phyloP scores from a whole-genome alignment of 2,113 vertebrate species.

The Calidris pygmaea region DNA sequence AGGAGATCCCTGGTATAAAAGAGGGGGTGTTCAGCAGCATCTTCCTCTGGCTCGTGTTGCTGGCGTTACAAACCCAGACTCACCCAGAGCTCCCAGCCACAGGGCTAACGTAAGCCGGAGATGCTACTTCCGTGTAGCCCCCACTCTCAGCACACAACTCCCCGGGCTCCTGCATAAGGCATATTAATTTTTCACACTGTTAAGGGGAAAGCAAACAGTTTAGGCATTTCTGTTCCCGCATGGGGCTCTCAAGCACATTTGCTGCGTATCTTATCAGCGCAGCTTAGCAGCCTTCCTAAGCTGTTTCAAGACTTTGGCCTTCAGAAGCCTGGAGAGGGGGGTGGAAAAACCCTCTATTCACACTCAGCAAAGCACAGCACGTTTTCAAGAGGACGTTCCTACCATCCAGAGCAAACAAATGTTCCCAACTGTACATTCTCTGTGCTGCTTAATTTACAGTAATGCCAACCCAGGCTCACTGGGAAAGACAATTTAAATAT shows the following conservation, averaged over 20 bases:
- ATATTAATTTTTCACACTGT: slow-evolving; percentile 36
- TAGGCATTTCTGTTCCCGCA: slow-evolving; percentile 22
- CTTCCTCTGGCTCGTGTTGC: neutral
- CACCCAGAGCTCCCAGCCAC: neutral
- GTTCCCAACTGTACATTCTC: neutral
- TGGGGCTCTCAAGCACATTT: slow-evolving; percentile 1
- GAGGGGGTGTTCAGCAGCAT: neutral
- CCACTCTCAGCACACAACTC: neutral
- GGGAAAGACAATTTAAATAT: neutral
- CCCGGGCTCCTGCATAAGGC: neutral
- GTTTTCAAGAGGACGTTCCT: slow-evolving; percentile 50
- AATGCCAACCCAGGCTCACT: neutral
- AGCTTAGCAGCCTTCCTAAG: slow-evolving; percentile 29
- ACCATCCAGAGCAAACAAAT: slow-evolving; percentile 39
- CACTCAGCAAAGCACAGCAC: neutral
- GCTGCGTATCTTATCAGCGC: slow-evolving; percentile 41
- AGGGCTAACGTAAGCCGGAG: neutral
- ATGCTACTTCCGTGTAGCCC: neutral
- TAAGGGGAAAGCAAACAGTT: slow-evolving; percentile 47
- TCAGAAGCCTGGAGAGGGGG: slow-evolving; percentile 20
- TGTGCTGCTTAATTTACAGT: neutral
- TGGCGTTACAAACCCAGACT: neutral
- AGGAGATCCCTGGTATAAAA: neutral
- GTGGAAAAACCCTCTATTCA: slow-evolving; percentile 25
- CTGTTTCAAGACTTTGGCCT: slow-evolving; percentile 41